Conservation (phyloP, 1,140 invertebrate genomes). For the Luehdorfia chinensis region DNA sequence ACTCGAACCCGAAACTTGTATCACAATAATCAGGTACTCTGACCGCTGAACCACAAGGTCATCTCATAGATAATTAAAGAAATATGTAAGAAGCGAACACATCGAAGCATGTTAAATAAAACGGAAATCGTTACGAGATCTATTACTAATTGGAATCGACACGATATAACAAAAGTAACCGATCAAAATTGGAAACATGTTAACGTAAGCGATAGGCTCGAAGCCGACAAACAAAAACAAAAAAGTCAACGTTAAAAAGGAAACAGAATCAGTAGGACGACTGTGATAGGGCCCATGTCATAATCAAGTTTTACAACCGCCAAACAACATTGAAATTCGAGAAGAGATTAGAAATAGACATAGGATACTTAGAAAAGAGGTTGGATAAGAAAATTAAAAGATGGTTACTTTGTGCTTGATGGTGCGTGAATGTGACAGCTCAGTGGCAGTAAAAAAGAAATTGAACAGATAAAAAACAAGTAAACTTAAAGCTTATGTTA, state of each 20-base stretch:
- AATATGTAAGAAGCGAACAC: too few relatives aligned
- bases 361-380: constrained; percentile 34
- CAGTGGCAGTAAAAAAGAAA: constrained; percentile 50
- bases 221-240: constrained; percentile 25
- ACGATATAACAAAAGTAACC: constrained; percentile 21
- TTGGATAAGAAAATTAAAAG: constrained; percentile 45
- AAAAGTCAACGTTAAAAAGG: constrained; percentile 29
- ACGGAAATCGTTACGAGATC: constrained; percentile 16
- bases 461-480: constrained; percentile 30
- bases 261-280: constrained; percentile 22
- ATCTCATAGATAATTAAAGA: too few relatives aligned
- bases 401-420: constrained; percentile 43
- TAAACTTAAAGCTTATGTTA: neutral
- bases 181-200: constrained; percentile 25
- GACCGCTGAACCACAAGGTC: too few relatives aligned
- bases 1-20: too few relatives aligned
- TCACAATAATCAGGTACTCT: too few relatives aligned
- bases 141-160: constrained; percentile 27
- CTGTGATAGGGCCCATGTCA: constrained; percentile 45
- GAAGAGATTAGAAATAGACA: constrained; percentile 43
- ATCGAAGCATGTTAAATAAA: neutral
- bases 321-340: constrained; percentile 45
- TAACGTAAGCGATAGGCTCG: constrained; percentile 27
- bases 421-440: constrained; percentile 56
- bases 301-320: constrained; percentile 34